phyloP scores from a whole-genome alignment of 2,797 vertebrate genomes.

The Leucoraja ocellata region DNA sequence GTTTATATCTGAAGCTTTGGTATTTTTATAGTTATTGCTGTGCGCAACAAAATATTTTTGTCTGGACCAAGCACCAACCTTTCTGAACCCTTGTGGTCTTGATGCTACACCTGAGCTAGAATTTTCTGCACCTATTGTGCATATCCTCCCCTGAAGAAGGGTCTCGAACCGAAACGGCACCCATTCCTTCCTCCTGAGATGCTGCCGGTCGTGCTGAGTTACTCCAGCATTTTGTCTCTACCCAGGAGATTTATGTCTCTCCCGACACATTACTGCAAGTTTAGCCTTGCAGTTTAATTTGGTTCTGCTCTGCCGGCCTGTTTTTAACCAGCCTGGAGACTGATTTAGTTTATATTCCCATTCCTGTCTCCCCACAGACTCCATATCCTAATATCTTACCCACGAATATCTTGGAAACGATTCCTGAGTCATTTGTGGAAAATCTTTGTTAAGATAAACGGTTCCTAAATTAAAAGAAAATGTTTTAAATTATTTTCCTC shows the following conservation, averaged over 20 bases:
- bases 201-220: no score
- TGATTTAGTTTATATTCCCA: not conserved
- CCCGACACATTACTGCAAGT: not conserved
- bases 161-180: no score
- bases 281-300: not conserved
- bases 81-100: no score
- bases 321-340: not conserved
- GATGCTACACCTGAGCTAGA: not conserved
- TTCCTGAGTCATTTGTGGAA: not conserved
- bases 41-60: not conserved
- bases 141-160: not conserved
- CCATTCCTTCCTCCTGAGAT: no score
- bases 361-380: slow-evolving; percentile 14
- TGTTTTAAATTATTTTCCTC: not conserved
- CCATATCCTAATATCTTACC: not conserved
- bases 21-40: not conserved
- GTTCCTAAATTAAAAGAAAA: not conserved
- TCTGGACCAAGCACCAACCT: not conserved
- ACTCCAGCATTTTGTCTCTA: no score
- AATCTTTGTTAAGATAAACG: not conserved
- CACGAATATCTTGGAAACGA: not conserved
- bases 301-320: not conserved
- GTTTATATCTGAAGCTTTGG: not conserved
- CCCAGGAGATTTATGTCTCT: not conserved
- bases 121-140: not conserved